Conservation (phyloP, 2,888 invertebrate genomes). For the Epinotia ramella region DNA sequence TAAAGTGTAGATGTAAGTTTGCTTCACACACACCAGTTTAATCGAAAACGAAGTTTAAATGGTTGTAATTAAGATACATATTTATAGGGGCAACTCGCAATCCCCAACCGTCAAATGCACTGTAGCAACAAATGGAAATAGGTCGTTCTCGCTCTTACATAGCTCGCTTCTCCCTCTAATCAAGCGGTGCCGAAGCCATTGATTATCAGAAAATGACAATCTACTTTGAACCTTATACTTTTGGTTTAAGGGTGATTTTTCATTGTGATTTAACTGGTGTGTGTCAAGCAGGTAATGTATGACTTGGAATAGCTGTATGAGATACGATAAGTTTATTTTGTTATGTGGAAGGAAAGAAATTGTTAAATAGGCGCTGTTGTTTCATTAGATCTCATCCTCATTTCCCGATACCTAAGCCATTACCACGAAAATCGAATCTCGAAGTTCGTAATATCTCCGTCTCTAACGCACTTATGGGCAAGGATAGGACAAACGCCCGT, state of each 20-base stretch:
- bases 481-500: no score
- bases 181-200: background rate
- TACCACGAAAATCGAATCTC: no score
- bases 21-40: conserved; percentile 16
- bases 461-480: no score
- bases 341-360: conserved; percentile 46
- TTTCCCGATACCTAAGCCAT: background rate
- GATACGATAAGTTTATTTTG: conserved; percentile 53
- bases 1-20: conserved; percentile 26
- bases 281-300: conserved; percentile 32
- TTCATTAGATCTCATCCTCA: conserved; percentile 22
- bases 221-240: background rate
- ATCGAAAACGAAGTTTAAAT: background rate
- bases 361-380: conserved; percentile 38
- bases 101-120: background rate
- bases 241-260: background rate
- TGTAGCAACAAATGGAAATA: background rate
- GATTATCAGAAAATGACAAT: background rate
- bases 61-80: conserved; percentile 1
- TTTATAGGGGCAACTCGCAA: conserved; percentile 2
- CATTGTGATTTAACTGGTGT: conserved; percentile 7
- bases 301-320: conserved; percentile 46
- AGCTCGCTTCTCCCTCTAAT: background rate
- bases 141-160: background rate
- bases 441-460: background rate